A percentile compares a stretch with the other conserved stretches of the same genome.
Evolutionary conservation across 2,797 vertebrate species (phyloP).

Genomic region (Hylomyscus alleni): DNA sequence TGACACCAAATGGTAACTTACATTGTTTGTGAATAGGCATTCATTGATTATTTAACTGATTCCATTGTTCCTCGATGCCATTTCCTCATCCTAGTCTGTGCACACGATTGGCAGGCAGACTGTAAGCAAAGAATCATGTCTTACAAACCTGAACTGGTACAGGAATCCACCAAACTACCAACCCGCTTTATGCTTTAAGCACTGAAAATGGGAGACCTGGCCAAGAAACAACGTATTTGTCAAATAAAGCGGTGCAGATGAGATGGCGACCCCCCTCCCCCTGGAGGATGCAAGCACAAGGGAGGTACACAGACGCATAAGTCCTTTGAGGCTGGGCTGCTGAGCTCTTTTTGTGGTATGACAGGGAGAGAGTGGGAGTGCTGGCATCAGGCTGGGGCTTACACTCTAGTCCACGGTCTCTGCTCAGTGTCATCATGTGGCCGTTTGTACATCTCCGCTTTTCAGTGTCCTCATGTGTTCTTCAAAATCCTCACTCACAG

Average conservation of each 20-base stretch:
- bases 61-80: neutral
- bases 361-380: neutral
- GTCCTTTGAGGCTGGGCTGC: neutral
- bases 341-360: rapidly evolving
- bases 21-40: neutral
- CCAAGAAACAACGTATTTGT: neutral
- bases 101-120: neutral
- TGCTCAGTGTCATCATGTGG: neutral
- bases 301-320: neutral
- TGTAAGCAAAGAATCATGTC: neutral
- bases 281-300: rapidly evolving
- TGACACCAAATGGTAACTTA: neutral
- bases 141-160: neutral
- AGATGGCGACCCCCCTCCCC: neutral
- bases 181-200: neutral
- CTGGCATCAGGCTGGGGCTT: neutral
- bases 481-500: neutral
- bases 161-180: neutral
- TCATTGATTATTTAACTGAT: neutral
- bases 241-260: neutral
- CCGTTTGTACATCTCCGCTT: neutral
- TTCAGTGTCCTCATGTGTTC: neutral
- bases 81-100: neutral
- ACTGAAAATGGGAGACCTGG: neutral
- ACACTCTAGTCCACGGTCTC: neutral